Base-by-base conservation (phyloP, 1,140 invertebrate genomes). In the Homalodisca vitripennis region DNA sequence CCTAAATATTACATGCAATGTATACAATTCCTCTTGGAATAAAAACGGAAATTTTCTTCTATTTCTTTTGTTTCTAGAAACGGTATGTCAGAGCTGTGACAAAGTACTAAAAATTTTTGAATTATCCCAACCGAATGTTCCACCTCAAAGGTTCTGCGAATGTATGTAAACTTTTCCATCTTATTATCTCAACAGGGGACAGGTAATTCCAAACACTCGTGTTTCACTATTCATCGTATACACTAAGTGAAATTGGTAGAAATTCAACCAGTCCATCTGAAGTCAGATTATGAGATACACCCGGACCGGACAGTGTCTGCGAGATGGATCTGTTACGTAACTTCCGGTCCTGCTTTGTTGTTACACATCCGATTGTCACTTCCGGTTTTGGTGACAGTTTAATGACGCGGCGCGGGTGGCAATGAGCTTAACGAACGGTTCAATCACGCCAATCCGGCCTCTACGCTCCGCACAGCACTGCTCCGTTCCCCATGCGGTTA, bases 331-430 rank as follows among this genome's bases (percentile, higher is more conserved):
- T 22, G 27, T 60, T 47, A 62, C 53, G 65, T 70, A 32, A 60
- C 27, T 60, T 66, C 53, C 48, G 51, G 64, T 60, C 29, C 24
- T 30, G 46, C 47, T 63, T 66, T 70, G 48, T 67, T 67, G 53
- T 67, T 70, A 67, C 53, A 60, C 65, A 62, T 67, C 53, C 65
- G 60, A 48, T 31, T 63, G 27, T 63, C 47, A 63, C 60, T 69
- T 67, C 65, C 65, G 65, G 65, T 47, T 48, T 67, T 67, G 65
- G 65, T 67, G 65, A 67, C 65, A 67, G 47, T 67, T 67, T 67
- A 67, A 67, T 67, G 65, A 22, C 22, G 65, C 46, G 64, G 64
- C 12, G 27, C 46, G 24, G 46, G 65, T 67, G 46, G 65, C 27
- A 66, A 66, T 66, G 32, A 17, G 63, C 34, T 46, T 60, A 60